Base-by-base conservation (phyloP, 2,888 invertebrate species). In the Drosophila buzzatii region DNA sequence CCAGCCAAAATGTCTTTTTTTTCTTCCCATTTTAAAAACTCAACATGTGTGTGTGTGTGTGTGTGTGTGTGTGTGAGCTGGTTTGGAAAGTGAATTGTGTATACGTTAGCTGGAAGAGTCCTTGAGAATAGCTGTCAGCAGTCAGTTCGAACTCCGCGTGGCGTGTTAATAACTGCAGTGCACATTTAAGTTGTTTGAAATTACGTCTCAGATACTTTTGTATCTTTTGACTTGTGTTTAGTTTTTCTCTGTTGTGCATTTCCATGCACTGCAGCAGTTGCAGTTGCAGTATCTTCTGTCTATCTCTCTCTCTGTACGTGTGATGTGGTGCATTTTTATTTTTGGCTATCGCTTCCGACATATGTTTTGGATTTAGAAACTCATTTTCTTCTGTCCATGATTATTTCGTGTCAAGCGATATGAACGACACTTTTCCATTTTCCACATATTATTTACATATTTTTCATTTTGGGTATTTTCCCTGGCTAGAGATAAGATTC, bases 51-150 rank as follows among this genome's bases (percentile, higher is more conserved):
- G 52, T 16, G n/a, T 45, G 18, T 53, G 31, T 18, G 35, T 58
- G 31, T 67, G 35, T 57, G 31, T 65, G 41, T 41, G 31, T 74
- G 37, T 41, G 52, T 67, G 4, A 23, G 52, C 20, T 37, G 37
- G 37, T 37, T 52, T 52, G 63, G 44, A 70, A 60, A 70, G 69
- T 57, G 73, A 61, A 65, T 62, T 53, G 59, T 68, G 27, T 33
- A 41, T 18, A 33, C 41, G 33, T 27, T 41, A 7, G 31, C 23
- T 61, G 1, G 55, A 23, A 27, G 58, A 81, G 83, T 84, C 89
- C 83, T 83, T 87, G 82, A 85, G 70, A 66, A 68, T 79, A 73
- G 76, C 82, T 87, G 80, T 85, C 88, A 76, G 64, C 88, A 79
- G 65, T 63, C 67, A 60, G 68, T 60, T 44, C 42, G 16, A 53